These are phyloP conservation scores for Cryptomyrus ogoouensis DNA, from an alignment of 2,113 vertebrate species.

Conservation along the genomic window DNA sequence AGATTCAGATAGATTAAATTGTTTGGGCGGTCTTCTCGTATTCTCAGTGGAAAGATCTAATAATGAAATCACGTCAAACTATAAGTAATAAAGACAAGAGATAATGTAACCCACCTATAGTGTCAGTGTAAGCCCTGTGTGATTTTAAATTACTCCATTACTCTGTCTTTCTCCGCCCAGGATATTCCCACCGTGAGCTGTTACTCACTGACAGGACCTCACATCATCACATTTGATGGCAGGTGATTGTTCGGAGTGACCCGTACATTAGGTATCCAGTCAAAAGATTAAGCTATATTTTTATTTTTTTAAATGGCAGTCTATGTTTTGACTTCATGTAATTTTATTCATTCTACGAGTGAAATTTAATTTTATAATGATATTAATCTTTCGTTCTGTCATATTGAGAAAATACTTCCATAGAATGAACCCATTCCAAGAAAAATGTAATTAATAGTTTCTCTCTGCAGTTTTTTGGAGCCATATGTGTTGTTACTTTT, in stretches of 20 bases:
- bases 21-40: background rate
- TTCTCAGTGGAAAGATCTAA: background rate
- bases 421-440: background rate
- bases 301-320: background rate
- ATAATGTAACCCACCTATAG: background rate
- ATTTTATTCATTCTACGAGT: background rate
- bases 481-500: background rate
- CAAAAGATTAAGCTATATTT: background rate
- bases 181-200: constrained; percentile 68
- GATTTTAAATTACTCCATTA: constrained; percentile 14
- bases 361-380: background rate
- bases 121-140: constrained; percentile 13
- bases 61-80: background rate
- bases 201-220: constrained; percentile 70
- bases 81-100: background rate
- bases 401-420: background rate
- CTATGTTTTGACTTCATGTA: background rate
- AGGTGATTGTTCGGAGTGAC: constrained; percentile 46
- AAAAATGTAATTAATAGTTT: background rate
- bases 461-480: background rate
- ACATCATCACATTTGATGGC: constrained; percentile 70
- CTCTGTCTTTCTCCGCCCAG: constrained; percentile 38
- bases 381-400: background rate
- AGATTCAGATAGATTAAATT: background rate
- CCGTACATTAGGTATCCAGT: background rate